Evolutionary conservation across 2,113 vertebrate genomes (phyloP).

Genomic region (Eulemur rufifrons): DNA sequence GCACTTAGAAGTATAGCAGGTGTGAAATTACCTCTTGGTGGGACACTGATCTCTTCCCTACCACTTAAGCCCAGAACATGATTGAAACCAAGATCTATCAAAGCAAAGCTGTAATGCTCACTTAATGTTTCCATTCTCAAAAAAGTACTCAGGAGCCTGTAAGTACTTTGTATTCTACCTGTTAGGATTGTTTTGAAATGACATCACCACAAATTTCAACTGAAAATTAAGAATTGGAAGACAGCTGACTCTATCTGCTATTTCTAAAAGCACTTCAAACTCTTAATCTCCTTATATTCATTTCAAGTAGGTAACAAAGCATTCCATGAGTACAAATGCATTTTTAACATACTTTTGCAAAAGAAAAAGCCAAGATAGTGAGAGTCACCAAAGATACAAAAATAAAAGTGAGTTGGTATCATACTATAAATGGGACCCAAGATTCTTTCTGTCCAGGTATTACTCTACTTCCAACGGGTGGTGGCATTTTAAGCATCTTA

Average conservation of each 20-base stretch:
- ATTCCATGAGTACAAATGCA: not conserved
- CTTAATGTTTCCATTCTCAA: not conserved
- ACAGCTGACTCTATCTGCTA: not conserved
- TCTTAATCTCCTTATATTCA: constrained; percentile 26
- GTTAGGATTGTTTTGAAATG: not conserved
- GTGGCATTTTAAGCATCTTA: not conserved
- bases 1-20: not conserved
- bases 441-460: not conserved
- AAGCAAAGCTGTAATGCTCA: not conserved
- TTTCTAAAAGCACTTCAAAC: constrained; percentile 26
- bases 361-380: not conserved
- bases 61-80: not conserved
- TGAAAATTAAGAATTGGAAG: constrained; percentile 47
- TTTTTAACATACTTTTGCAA: not conserved
- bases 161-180: not conserved
- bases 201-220: constrained; percentile 35
- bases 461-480: not conserved
- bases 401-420: not conserved
- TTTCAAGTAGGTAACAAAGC: constrained; percentile 38
- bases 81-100: not conserved
- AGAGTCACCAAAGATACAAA: not conserved
- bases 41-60: not conserved
- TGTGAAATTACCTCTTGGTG: not conserved
- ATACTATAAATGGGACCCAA: not conserved
- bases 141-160: not conserved